Conservation (phyloP, 2,113 vertebrate species). For the Solea solea region DNA sequence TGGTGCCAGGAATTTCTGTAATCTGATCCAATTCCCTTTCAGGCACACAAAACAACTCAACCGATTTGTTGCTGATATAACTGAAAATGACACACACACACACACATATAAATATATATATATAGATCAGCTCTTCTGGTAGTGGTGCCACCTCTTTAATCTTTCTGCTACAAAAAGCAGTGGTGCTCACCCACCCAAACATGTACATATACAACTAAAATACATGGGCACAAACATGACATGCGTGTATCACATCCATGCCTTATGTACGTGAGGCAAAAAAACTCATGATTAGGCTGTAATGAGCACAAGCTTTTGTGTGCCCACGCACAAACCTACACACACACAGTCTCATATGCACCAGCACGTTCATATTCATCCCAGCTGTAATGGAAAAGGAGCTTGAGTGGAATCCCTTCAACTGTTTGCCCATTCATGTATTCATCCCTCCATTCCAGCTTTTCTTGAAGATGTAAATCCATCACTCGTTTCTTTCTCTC, state of each 20-base stretch:
- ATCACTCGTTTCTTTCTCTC: conserved; percentile 10
- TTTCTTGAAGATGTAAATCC: conserved; percentile 4
- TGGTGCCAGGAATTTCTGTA: conserved; percentile 65
- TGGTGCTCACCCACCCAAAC: conserved; percentile 50
- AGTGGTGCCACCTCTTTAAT: conserved; percentile 64
- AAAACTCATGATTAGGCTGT: conserved; percentile 16
- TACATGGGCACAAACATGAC: conserved; percentile 1
- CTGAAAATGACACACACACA: conserved; percentile 11
- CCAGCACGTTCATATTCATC: conserved; percentile 43
- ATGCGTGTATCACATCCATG: conserved; percentile 23
- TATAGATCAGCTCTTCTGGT: conserved; percentile 69
- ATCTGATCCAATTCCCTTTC: conserved; percentile 75
- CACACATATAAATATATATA: neutral
- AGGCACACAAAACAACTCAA: conserved; percentile 43
- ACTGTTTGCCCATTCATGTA: conserved; percentile 43
- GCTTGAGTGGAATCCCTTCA: conserved; percentile 45
- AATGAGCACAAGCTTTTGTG: conserved; percentile 30
- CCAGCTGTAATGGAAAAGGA: conserved; percentile 40
- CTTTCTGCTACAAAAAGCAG: conserved; percentile 57
- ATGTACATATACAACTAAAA: conserved; percentile 5
- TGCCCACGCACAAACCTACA: conserved; percentile 16
- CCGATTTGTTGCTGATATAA: conserved; percentile 41
- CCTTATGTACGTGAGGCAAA: conserved; percentile 3
- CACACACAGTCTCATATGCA: conserved; percentile 22
- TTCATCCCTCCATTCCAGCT: conserved; percentile 40